Base-by-base conservation (phyloP, 2,888 invertebrate genomes). In the Phengaris alcon region DNA sequence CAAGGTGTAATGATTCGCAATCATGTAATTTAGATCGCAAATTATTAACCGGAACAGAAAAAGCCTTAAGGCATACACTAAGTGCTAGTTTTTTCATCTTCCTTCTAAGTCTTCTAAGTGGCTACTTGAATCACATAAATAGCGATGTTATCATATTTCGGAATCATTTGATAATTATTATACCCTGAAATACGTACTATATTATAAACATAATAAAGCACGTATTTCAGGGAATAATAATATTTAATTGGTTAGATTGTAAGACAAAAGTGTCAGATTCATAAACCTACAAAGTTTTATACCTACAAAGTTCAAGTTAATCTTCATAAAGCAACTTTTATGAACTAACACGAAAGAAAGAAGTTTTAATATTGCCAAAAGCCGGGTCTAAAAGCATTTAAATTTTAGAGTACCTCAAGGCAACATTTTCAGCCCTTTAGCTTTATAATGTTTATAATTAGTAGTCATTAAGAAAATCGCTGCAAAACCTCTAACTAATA, bases 1-100 rank as follows among this genome's bases (percentile, higher is more conserved):
- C 13, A 74, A 74, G 64, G 10, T 48, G 48, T 74, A 48, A 74
- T 74, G 74, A 64, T 59, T 74, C 52, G 15, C 52, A 35, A 70
- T 46, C 70, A 51, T 70, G 15, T 72, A 72, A 72, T 72, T 72
- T 72, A 35, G 72, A 54, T 72, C 15, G 35, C 54, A 54, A 54
- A 72, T 54, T 72, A 72, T 72, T 52, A 72, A 72, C 54, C 54
- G 52, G 52, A 72, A 48, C 70, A 51, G 5, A 69, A 69, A 51
- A 70, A 72, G 35, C 52, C 54, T 54, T 8, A 35, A 54, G 51
- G 48, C 35, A 70, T 6, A 51, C 48, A 52, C 35, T 15, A 35
- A 72, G 15, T 51, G 70, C 51, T 70, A 46, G n/a, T n/a, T 68
- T 46, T 69, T 69, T 4, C 15, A 46, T 70, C 15, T 51, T 15